Evolutionary conservation across 2,797 vertebrate species (phyloP).

Genomic region (Pangasius larnaudii): DNA sequence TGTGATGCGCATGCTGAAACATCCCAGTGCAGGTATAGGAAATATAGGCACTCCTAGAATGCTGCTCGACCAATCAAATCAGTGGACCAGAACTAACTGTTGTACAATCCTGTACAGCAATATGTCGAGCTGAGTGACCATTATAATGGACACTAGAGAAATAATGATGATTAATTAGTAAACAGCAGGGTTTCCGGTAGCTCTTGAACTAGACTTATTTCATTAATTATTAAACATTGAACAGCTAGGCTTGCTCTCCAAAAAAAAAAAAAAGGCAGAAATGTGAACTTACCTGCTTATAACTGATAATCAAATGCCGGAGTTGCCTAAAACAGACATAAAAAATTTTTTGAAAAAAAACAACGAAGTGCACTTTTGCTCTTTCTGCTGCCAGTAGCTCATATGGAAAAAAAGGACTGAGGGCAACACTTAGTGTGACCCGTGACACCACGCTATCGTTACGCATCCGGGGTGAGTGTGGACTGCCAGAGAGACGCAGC

Average conservation of each 20-base stretch:
- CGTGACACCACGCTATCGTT: no score
- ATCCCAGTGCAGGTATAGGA: background rate
- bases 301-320: background rate
- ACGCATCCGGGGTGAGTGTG: background rate
- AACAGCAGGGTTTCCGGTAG: background rate
- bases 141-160: background rate
- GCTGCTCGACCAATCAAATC: background rate
- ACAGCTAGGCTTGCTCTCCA: background rate
- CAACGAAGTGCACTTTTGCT: background rate
- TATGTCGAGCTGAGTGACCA: background rate
- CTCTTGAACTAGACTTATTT: background rate
- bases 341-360: background rate
- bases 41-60: background rate
- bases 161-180: background rate
- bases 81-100: background rate
- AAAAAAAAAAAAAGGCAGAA: background rate
- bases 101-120: background rate
- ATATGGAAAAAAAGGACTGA: background rate
- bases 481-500: background rate
- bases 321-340: background rate
- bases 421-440: no score
- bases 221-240: background rate
- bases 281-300: background rate
- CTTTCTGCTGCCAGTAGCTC: background rate
- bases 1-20: background rate